phyloP scores from a whole-genome alignment of 2,888 invertebrate genomes.

The Melieria crassipennis region DNA sequence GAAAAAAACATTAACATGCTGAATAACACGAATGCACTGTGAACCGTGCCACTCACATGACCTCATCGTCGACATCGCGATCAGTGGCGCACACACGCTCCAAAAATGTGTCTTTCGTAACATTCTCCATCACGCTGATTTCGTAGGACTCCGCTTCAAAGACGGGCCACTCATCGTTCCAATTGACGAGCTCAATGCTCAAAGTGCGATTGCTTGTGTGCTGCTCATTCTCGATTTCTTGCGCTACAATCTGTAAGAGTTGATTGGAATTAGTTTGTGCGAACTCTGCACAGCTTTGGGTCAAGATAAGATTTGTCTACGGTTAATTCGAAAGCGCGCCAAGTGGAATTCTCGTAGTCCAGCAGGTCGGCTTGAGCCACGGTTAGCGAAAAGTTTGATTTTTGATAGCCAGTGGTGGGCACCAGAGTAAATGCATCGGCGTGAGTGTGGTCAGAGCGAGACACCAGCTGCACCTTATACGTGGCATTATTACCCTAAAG shows the following conservation, averaged over 20 bases:
- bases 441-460: constrained; percentile 41
- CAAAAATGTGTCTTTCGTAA: constrained; percentile 67
- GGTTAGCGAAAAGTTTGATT: constrained; percentile 70
- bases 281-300: neutral
- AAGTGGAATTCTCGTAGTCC: constrained; percentile 70
- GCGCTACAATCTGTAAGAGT: constrained; percentile 57
- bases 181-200: constrained; percentile 70
- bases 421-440: constrained; percentile 71
- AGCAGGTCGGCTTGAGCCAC: constrained; percentile 69
- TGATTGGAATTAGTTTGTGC: constrained; percentile 9
- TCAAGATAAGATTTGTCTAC: constrained; percentile 48
- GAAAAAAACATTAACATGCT: constrained; percentile 21
- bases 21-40: neutral
- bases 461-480: constrained; percentile 64
- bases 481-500: constrained; percentile 71
- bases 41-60: constrained; percentile 66
- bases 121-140: constrained; percentile 70
- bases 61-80: constrained; percentile 71
- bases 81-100: constrained; percentile 70
- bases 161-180: constrained; percentile 77
- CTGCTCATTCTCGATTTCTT: constrained; percentile 51
- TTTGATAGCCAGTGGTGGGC: constrained; percentile 72
- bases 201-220: constrained; percentile 63
- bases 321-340: constrained; percentile 66
- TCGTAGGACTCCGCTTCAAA: constrained; percentile 66